These are phyloP conservation scores for Dasysyrphus albostriatus DNA, from an alignment of 2,888 invertebrate genomes.

Conservation along the genomic window DNA sequence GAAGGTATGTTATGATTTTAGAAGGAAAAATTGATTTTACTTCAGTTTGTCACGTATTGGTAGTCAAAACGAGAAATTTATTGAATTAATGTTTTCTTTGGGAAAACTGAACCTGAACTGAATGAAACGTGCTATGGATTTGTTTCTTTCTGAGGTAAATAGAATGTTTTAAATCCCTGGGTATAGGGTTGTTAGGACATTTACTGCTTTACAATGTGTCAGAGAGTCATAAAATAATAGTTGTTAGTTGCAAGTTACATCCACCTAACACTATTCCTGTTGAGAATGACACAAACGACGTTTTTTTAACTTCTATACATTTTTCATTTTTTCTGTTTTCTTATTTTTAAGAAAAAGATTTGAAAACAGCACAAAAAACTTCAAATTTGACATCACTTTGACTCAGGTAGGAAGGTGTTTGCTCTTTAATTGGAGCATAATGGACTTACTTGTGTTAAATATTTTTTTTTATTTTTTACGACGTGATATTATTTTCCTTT, in stretches of 20 bases:
- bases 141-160: conserved; percentile 1
- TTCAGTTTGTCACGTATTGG: conserved; percentile 62
- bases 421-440: background rate
- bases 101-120: background rate
- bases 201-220: background rate
- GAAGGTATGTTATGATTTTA: conserved; percentile 27
- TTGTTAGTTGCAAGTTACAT: background rate
- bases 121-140: conserved; percentile 10
- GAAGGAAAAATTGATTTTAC: conserved; percentile 61
- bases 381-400: background rate
- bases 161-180: background rate
- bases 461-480: background rate
- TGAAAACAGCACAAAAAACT: background rate
- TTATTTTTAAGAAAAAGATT: background rate
- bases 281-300: background rate
- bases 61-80: conserved; percentile 59
- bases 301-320: background rate
- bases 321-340: no score
- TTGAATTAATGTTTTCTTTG: conserved; percentile 9
- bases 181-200: background rate
- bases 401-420: background rate
- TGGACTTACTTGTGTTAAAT: background rate
- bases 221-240: no score
- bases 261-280: background rate
- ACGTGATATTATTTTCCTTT: background rate